Percentiles rank a stretch among this genome's conserved stretches.
Conservation (phyloP, 1,140 invertebrate species). For the Drosophila malerkotliana region DNA sequence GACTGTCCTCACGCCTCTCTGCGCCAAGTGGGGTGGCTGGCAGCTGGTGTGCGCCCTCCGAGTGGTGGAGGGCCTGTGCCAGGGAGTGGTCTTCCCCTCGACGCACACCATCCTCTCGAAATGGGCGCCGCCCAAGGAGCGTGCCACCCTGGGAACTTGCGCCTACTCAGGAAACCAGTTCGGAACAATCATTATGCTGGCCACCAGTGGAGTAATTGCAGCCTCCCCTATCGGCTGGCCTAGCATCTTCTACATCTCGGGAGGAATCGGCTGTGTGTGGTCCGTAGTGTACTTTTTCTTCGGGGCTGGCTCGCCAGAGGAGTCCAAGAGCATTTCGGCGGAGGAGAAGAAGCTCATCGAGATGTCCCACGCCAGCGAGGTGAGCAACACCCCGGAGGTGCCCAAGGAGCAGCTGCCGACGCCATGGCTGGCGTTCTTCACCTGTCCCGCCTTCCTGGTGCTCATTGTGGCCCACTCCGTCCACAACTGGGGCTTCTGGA, state of each 20-base stretch:
- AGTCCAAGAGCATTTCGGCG: constrained; percentile 86
- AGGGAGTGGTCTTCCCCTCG: constrained; percentile 92
- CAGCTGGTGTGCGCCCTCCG: constrained; percentile 86
- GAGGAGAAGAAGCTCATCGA: constrained; percentile 88
- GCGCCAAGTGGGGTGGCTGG: constrained; percentile 85
- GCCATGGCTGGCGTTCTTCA: constrained; percentile 91
- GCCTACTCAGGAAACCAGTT: constrained; percentile 88
- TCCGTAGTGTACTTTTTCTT: constrained; percentile 86
- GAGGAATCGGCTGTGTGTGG: constrained; percentile 87
- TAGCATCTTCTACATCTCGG: constrained; percentile 91
- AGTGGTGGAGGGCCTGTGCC: constrained; percentile 90
- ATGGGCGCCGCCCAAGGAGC: constrained; percentile 88
- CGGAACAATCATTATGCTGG: constrained; percentile 89
- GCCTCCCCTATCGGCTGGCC: constrained; percentile 89
- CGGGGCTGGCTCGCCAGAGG: constrained; percentile 88
- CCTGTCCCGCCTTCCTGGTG: constrained; percentile 92
- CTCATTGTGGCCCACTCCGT: constrained; percentile 92
- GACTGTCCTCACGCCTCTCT: constrained; percentile 84
- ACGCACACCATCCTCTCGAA: constrained; percentile 91
- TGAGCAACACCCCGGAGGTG: constrained; percentile 14
- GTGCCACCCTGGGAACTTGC: constrained; percentile 85
- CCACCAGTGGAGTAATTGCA: constrained; percentile 88
- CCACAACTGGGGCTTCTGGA: constrained; percentile 98
- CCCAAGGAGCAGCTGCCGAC: constrained; percentile 50
- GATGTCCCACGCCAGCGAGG: constrained; percentile 45